These are phyloP conservation scores for Rhinella marina DNA, from an alignment of 2,797 vertebrate species.

Conservation along the genomic window DNA sequence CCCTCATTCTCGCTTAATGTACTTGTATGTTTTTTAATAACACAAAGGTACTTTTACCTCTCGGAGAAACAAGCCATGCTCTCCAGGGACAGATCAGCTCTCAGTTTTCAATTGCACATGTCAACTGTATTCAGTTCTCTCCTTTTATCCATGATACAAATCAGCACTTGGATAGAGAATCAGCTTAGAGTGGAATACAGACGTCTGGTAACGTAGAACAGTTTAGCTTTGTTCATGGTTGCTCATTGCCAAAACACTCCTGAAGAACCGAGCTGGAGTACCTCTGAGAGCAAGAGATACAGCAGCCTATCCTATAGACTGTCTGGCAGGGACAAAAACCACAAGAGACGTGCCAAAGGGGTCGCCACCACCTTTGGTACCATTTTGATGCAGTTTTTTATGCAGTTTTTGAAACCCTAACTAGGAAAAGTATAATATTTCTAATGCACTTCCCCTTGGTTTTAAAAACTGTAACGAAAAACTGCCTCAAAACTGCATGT, in stretches of 20 bases:
- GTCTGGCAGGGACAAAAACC: neutral
- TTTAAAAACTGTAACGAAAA: no score
- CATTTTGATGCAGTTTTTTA: no score
- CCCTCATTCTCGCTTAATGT: neutral
- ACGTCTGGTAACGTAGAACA: constrained; percentile 26
- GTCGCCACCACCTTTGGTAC: neutral
- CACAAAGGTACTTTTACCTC: constrained; percentile 21
- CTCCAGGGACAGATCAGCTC: constrained; percentile 7
- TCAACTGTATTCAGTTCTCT: constrained; percentile 38
- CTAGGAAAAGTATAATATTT: no score
- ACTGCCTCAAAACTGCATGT: no score
- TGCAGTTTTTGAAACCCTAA: no score
- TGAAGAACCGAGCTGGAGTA: neutral
- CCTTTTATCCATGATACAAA: constrained; percentile 29
- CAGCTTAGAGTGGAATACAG: constrained; percentile 24
- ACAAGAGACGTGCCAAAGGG: no score
- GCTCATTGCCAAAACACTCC: constrained; percentile 24
- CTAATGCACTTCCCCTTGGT: no score
- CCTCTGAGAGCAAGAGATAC: neutral
- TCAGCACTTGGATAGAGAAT: constrained; percentile 33
- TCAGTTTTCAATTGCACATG: constrained; percentile 20
- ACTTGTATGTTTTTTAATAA: constrained; percentile 20
- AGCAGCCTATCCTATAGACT: neutral
- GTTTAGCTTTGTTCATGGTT: constrained; percentile 30
- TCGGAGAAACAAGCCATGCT: constrained; percentile 21